Base-by-base conservation (phyloP, 2,113 vertebrate genomes). In the Pygoscelis antarcticus region DNA sequence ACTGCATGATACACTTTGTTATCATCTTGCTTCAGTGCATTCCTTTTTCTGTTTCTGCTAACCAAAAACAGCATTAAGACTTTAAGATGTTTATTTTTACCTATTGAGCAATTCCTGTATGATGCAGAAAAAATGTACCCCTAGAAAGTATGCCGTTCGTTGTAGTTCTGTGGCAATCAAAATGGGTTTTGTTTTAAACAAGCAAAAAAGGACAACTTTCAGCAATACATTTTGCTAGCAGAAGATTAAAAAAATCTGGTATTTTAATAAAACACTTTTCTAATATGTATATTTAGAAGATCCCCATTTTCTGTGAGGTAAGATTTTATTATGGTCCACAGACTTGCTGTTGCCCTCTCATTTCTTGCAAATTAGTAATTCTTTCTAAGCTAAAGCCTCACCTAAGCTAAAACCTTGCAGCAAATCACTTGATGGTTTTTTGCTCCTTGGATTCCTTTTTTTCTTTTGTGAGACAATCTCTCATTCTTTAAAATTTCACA, bases 21-120 rank as follows among this genome's bases (percentile, higher is more conserved):
- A 95, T 27, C 83, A 87, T 97, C 86, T 68, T 4, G 76, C 96
- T 97, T 97, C 93, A 71, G 83, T 93, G 94, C 97, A 97, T 98
- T 98, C 96, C 95, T 92, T 85, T 82, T 93, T 86, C 52, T 76
- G 75, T 95, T 97, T 94, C 72, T 92, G 93, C 92, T 96, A 84
- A 87, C 83, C 65, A 83, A 95, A 97, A 96, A 60, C 55, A 95
- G 79, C 77, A 69, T 93, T 85, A 55, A 90, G 89, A 89, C 78
- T 77, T 66, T 46, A 70, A 82, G 52, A 51, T 89, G 75, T 90
- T 92, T 65, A 52, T 97, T 97, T 98, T 96, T 87, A 97, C 71
- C 94, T 97, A 26, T 92, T 80, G 96, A 77, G 57, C 71, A 90
- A 74, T 92, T 96, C 70, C 83, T 92, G 26, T 86, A 60, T 57